phyloP scores from a whole-genome alignment of 2,888 invertebrate species.

The Seira sanloemensis region DNA sequence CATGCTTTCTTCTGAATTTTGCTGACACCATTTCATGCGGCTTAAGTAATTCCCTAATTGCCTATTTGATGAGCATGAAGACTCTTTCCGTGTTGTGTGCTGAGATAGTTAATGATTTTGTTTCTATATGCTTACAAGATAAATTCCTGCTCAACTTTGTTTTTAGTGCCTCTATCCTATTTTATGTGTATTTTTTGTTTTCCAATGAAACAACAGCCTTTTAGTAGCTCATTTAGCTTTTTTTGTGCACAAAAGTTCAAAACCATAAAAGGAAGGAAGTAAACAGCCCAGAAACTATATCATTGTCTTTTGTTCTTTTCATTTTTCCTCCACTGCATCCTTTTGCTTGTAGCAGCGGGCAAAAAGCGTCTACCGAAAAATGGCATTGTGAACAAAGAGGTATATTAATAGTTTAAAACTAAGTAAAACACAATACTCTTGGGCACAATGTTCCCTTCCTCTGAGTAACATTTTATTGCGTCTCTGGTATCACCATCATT shows the following conservation, averaged over 20 bases:
- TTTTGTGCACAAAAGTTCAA: conserved; percentile 18
- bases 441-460: conserved; percentile 34
- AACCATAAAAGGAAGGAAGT: conserved; percentile 17
- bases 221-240: conserved; percentile 20
- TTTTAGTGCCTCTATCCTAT: neutral
- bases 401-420: neutral
- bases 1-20: no score
- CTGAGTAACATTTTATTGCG: neutral
- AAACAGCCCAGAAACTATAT: conserved; percentile 26
- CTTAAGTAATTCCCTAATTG: conserved; percentile 49
- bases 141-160: neutral
- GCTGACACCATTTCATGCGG: no score
- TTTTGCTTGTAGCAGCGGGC: neutral
- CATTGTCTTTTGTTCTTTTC: conserved; percentile 9
- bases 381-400: neutral
- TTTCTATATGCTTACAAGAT: no score
- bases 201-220: no score
- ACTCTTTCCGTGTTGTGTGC: neutral
- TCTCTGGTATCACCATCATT: neutral
- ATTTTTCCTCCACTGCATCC: neutral
- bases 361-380: neutral
- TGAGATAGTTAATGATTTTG: no score
- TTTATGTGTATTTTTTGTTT: no score
- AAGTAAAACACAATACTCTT: conserved; percentile 30
- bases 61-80: conserved; percentile 19